These are phyloP conservation scores for Oryzias dopingdopingensis DNA, from an alignment of 2,797 vertebrate species.

Conservation along the genomic window DNA sequence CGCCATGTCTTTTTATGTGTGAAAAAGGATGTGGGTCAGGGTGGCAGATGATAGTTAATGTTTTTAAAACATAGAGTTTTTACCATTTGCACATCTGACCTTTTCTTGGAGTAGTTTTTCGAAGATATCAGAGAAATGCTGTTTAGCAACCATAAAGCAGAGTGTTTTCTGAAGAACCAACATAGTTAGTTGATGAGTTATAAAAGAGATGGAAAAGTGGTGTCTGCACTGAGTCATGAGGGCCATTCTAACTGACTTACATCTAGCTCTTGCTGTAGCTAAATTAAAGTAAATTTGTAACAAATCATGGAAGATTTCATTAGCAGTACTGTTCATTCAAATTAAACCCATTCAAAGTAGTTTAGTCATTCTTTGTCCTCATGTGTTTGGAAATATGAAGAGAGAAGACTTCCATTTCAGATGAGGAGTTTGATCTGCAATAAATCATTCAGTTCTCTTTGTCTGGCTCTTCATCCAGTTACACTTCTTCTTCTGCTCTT, in stretches of 20 bases:
- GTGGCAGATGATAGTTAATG: too few relatives aligned
- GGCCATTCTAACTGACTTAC: constrained; percentile 17
- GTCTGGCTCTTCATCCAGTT: constrained; percentile 21
- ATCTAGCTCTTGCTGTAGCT: constrained; percentile 3
- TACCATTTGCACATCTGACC: too few relatives aligned
- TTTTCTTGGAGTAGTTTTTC: too few relatives aligned
- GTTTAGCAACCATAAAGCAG: too few relatives aligned
- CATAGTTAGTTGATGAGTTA: too few relatives aligned
- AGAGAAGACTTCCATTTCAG: constrained; percentile 21
- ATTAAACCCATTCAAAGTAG: background rate
- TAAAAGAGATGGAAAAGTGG: background rate
- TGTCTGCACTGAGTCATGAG: constrained; percentile 14
- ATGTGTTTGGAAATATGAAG: constrained; percentile 13
- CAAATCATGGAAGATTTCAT: constrained; percentile 17
- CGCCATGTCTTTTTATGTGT: too few relatives aligned
- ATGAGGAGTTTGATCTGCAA: constrained; percentile 28
- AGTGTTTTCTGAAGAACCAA: too few relatives aligned
- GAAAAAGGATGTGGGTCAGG: too few relatives aligned
- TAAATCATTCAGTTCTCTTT: constrained; percentile 48
- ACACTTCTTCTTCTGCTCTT: constrained; percentile 11
- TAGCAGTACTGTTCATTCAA: constrained; percentile 8
- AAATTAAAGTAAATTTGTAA: constrained; percentile 19
- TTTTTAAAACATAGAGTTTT: too few relatives aligned
- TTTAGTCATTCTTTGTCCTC: constrained; percentile 9
- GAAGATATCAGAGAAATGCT: too few relatives aligned